Conservation (phyloP, 2,888 invertebrate genomes). For the Smittia sp. region DNA sequence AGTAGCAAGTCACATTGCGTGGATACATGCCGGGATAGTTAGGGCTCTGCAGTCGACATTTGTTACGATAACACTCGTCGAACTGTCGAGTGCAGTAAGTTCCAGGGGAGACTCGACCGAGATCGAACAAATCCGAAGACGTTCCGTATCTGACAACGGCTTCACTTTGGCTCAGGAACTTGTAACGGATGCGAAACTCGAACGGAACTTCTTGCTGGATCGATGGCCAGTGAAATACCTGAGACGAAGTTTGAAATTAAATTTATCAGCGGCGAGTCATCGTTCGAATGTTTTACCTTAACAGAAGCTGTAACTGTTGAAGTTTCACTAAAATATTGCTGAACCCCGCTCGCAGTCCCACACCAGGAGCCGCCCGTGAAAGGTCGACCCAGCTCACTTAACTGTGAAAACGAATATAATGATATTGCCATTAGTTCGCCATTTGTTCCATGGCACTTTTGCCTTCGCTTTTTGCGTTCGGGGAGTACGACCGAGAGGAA, state of each 20-base stretch:
- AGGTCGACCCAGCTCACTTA: conserved; percentile 80
- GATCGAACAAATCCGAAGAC: conserved; percentile 71
- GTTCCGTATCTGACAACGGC: conserved; percentile 77
- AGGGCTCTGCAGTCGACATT: conserved; percentile 83
- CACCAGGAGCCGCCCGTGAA: conserved; percentile 91
- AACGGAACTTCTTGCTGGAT: conserved; percentile 72
- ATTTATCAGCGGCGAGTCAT: background rate
- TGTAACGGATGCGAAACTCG: conserved; percentile 75
- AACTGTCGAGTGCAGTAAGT: conserved; percentile 81
- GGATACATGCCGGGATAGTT: conserved; percentile 81
- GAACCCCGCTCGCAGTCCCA: conserved; percentile 74
- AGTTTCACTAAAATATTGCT: conserved; percentile 86
- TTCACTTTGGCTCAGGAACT: conserved; percentile 76
- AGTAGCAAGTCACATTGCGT: conserved; percentile 87
- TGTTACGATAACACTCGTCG: conserved; percentile 80
- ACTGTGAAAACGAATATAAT: conserved; percentile 54
- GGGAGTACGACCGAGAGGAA: background rate
- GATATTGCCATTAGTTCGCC: conserved; percentile 26
- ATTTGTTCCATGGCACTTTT: conserved; percentile 23
- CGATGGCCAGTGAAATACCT: conserved; percentile 59
- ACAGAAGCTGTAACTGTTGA: conserved; percentile 84
- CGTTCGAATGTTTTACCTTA: conserved; percentile 56
- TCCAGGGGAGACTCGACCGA: conserved; percentile 80
- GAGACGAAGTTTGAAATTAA: background rate
- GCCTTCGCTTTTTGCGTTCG: too few species aligned